These are phyloP conservation scores for Palythoa caribaeorum DNA, from an alignment of 92 coral and sea anemone genomes.

Conservation along the genomic window DNA sequence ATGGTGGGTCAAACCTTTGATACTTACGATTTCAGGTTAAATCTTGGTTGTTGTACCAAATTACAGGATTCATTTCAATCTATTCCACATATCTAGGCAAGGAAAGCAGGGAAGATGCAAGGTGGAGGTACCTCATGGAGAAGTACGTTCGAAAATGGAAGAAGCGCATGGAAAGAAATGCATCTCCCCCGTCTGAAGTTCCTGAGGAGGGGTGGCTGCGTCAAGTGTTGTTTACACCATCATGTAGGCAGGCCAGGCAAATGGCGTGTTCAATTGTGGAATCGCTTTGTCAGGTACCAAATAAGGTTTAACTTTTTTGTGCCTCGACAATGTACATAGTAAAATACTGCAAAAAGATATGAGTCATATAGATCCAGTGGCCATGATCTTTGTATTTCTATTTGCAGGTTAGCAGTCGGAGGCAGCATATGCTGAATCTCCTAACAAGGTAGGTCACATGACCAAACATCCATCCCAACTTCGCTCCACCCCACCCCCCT, in stretches of 20 bases:
- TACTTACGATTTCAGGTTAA: too few relatives aligned
- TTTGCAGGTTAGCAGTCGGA: slow-evolving; percentile 79
- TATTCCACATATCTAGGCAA: slow-evolving; percentile 27
- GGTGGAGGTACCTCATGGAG: slow-evolving; percentile 74
- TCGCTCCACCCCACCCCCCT: too few relatives aligned
- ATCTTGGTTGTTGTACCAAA: too few relatives aligned
- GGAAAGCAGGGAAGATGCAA: slow-evolving; percentile 81
- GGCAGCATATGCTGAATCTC: slow-evolving; percentile 85
- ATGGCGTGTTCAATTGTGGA: slow-evolving; percentile 96
- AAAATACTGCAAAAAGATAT: background rate
- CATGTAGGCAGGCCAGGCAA: slow-evolving; percentile 94
- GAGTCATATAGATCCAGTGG: background rate
- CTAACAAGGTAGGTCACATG: slow-evolving; percentile 74
- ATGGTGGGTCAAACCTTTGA: too few relatives aligned
- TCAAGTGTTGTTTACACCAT: slow-evolving; percentile 94
- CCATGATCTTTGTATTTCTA: background rate
- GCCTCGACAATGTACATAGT: background rate
- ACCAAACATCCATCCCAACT: too few relatives aligned
- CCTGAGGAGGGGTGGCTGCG: slow-evolving; percentile 95
- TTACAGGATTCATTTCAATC: background rate
- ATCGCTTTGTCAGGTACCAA: slow-evolving; percentile 93
- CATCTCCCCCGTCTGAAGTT: slow-evolving; percentile 54
- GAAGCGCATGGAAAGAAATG: slow-evolving; percentile 69
- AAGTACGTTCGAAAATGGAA: slow-evolving; percentile 76
- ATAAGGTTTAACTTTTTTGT: background rate